A percentile compares a stretch with the other conserved stretches of the same genome.
phyloP scores from a whole-genome alignment of 1,140 invertebrate genomes.

The Drosophila arawakana region DNA sequence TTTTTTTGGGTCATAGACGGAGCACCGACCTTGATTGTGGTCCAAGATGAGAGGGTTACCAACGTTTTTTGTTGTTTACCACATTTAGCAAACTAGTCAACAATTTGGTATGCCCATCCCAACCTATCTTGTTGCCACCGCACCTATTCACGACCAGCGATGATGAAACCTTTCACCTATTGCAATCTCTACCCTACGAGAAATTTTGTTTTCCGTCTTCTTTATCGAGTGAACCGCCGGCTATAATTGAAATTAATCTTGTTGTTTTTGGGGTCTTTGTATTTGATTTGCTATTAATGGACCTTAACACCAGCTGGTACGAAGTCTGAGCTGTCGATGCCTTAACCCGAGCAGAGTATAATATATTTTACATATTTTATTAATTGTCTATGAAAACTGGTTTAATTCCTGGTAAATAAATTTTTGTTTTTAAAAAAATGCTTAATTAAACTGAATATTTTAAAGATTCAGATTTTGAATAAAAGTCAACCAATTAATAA shows the following conservation, averaged over 20 bases:
- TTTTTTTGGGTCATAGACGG: not conserved
- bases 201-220: conserved; percentile 14
- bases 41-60: no score
- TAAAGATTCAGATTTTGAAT: not conserved
- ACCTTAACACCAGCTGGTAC: conserved; percentile 27
- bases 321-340: conserved; percentile 1
- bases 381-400: conserved; percentile 23
- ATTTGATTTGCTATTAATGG: conserved; percentile 24
- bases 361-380: not conserved
- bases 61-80: no score
- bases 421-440: not conserved
- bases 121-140: not conserved
- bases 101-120: not conserved
- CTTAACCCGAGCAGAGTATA: not conserved
- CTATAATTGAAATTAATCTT: conserved; percentile 18
- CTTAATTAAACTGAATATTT: not conserved
- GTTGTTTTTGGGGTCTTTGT: conserved; percentile 4
- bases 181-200: not conserved
- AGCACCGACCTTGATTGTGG: no score
- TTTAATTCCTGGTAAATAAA: conserved; percentile 14
- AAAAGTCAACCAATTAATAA: no score
- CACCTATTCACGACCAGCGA: not conserved
- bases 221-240: conserved; percentile 2
- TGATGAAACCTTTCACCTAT: conserved; percentile 25
- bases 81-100: no score